Evolutionary conservation across 2,797 vertebrate species (phyloP).

Genomic region (Gymnoscopelus microlampas): DNA sequence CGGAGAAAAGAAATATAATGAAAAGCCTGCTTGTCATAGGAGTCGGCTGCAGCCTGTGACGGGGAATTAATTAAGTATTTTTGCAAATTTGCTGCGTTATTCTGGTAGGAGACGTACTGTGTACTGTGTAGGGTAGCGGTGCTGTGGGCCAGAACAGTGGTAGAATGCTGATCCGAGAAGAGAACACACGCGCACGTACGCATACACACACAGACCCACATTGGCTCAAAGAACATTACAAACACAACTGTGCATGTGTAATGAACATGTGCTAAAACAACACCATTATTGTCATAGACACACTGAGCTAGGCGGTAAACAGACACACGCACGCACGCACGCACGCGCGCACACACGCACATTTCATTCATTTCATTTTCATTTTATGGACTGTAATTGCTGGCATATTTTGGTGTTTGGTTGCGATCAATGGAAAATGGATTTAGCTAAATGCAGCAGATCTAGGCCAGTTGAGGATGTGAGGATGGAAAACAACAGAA

Average conservation of each 20-base stretch:
- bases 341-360: not conserved
- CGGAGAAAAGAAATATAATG: constrained; percentile 35
- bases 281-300: not conserved
- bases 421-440: constrained; percentile 41
- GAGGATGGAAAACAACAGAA: constrained; percentile 46
- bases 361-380: not conserved
- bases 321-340: not conserved
- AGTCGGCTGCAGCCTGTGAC: constrained; percentile 66
- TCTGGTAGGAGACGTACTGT: constrained; percentile 39
- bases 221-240: too few species aligned
- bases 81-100: constrained; percentile 76
- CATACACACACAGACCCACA: not conserved
- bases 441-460: constrained; percentile 37
- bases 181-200: not conserved
- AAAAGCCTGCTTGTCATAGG: constrained; percentile 69
- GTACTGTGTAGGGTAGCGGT: constrained; percentile 1
- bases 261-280: not conserved
- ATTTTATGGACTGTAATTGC: constrained; percentile 23
- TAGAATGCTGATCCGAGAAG: constrained; percentile 52
- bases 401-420: constrained; percentile 35
- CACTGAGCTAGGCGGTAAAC: not conserved
- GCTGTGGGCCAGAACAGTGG: constrained; percentile 17
- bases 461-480: constrained; percentile 33
- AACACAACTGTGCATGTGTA: not conserved
- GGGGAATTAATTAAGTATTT: constrained; percentile 79